Conservation (phyloP, 2,888 invertebrate species). For the Notodonta dromedarius region DNA sequence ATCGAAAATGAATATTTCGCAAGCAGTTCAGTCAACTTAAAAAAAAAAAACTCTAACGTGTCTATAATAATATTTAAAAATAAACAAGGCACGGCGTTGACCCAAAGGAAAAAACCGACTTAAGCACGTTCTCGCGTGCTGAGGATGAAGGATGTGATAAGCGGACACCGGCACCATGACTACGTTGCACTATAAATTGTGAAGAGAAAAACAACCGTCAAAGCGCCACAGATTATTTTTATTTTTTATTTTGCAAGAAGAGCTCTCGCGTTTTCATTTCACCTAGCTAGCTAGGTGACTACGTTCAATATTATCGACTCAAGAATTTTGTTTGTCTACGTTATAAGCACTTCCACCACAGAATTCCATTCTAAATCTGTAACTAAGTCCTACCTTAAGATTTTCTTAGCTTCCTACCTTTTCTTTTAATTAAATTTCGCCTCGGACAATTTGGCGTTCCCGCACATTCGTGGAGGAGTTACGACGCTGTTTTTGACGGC, state of each 20-base stretch:
- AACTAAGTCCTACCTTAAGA: too few relatives aligned
- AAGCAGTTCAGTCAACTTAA: too few relatives aligned
- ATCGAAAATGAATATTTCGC: too few relatives aligned
- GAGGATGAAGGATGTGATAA: constrained; percentile 45
- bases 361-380: too few relatives aligned
- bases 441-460: neutral
- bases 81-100: constrained; percentile 30
- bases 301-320: too few relatives aligned
- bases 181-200: constrained; percentile 3
- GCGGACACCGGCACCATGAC: neutral
- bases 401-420: neutral
- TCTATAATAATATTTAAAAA: constrained; percentile 1
- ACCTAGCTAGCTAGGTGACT: too few relatives aligned
- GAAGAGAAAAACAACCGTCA: neutral
- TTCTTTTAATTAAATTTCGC: neutral
- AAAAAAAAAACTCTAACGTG: neutral
- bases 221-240: neutral
- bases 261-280: too few relatives aligned
- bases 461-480: neutral
- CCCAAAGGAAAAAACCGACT: constrained; percentile 49
- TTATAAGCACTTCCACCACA: too few relatives aligned
- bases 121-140: constrained; percentile 54
- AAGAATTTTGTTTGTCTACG: too few relatives aligned
- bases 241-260: too few relatives aligned
- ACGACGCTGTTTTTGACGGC: too few relatives aligned